Percentiles rank a stretch among this genome's conserved stretches.
Conservation (phyloP, 1,140 invertebrate genomes). For the Trichoplusia ni region DNA sequence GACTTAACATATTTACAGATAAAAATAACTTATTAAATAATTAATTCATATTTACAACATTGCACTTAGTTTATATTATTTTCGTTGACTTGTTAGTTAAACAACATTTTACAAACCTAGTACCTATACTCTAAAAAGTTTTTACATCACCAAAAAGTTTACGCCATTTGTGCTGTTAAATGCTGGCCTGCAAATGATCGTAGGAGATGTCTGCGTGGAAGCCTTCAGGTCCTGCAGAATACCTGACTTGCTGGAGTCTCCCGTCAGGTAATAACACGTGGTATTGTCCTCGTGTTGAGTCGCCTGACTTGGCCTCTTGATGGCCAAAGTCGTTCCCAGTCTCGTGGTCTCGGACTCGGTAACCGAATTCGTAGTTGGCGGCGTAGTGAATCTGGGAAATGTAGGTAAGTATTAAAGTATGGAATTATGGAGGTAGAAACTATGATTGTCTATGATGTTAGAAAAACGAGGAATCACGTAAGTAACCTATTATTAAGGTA, state of each 20-base stretch:
- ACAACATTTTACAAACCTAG: not conserved
- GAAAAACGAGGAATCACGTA: too few species aligned
- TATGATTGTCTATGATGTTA: not conserved
- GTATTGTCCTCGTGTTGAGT: slow-evolving; percentile 87
- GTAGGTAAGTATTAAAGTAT: slow-evolving; percentile 35
- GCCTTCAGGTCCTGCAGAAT: slow-evolving; percentile 88
- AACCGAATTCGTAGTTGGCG: slow-evolving; percentile 89
- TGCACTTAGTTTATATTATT: not conserved
- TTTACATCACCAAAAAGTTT: not conserved
- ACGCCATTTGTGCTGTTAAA: too few species aligned
- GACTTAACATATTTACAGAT: too few species aligned
- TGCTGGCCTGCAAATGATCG: slow-evolving; percentile 58
- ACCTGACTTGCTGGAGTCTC: slow-evolving; percentile 88
- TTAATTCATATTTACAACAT: slow-evolving; percentile 8
- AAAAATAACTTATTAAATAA: slow-evolving; percentile 28
- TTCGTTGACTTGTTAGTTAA: slow-evolving; percentile 1
- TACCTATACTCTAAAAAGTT: too few species aligned
- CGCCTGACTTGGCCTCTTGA: slow-evolving; percentile 84
- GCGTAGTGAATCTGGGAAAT: slow-evolving; percentile 85
- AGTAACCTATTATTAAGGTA: too few species aligned
- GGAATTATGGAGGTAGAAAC: not conserved
- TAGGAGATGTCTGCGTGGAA: slow-evolving; percentile 90
- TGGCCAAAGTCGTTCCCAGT: slow-evolving; percentile 89
- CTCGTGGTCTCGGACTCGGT: slow-evolving; percentile 86
- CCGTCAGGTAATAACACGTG: slow-evolving; percentile 90